phyloP scores from a whole-genome alignment of 2,113 vertebrate species.

The Entelurus aequoreus region DNA sequence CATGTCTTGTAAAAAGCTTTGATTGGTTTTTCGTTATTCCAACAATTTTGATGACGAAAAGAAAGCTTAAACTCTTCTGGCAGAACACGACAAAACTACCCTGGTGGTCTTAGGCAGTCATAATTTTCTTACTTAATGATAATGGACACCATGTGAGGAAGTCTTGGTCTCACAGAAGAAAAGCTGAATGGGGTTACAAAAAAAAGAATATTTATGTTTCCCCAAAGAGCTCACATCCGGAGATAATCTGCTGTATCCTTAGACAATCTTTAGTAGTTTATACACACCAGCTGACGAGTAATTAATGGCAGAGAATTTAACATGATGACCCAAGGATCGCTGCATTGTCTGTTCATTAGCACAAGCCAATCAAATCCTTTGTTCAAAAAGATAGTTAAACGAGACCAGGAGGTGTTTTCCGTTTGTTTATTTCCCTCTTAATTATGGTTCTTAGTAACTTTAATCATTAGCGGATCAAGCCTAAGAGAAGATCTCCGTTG shows the following conservation, averaged over 20 bases:
- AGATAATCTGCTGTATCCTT: constrained; percentile 65
- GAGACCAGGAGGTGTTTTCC: background rate
- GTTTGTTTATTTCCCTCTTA: background rate
- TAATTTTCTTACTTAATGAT: constrained; percentile 56
- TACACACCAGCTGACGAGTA: constrained; percentile 44
- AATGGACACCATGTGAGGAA: constrained; percentile 65
- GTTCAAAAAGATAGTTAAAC: background rate
- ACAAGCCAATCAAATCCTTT: constrained; percentile 21
- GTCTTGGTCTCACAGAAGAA: constrained; percentile 28
- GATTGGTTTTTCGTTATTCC: background rate
- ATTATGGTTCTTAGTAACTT: background rate
- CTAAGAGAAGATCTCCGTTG: too few species aligned
- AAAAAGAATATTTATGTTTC: constrained; percentile 57
- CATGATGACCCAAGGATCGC: constrained; percentile 50
- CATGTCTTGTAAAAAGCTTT: background rate
- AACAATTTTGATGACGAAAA: constrained; percentile 15
- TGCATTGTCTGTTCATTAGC: constrained; percentile 33
- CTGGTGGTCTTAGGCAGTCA: constrained; percentile 51
- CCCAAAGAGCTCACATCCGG: constrained; percentile 54
- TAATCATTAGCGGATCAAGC: background rate
- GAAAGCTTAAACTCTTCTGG: constrained; percentile 20
- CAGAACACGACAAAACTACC: constrained; percentile 22
- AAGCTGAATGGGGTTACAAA: constrained; percentile 24
- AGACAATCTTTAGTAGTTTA: constrained; percentile 57
- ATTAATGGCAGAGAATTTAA: constrained; percentile 61